phyloP scores from a whole-genome alignment of 2,888 invertebrate genomes.

The Tenthredo livida region DNA sequence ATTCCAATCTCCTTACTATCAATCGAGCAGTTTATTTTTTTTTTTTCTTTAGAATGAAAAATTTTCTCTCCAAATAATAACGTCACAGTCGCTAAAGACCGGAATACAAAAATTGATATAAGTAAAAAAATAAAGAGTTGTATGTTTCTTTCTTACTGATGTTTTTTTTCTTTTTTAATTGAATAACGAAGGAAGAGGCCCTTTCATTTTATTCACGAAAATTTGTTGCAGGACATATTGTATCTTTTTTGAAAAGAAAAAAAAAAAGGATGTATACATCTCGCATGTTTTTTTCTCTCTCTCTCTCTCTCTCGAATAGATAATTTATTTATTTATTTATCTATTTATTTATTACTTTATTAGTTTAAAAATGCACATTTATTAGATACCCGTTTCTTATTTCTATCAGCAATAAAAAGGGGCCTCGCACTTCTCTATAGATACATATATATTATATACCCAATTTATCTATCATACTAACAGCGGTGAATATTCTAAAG shows the following conservation, averaged over 20 bases:
- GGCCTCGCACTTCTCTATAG: slow-evolving; percentile 37
- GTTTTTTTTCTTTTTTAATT: background rate
- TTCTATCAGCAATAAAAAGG: slow-evolving; percentile 13
- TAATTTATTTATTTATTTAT: background rate
- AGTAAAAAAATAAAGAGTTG: background rate
- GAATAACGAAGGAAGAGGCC: slow-evolving; percentile 16
- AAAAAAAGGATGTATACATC: background rate
- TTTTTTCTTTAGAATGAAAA: background rate
- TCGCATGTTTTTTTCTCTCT: background rate
- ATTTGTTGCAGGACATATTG: background rate
- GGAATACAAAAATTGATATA: background rate
- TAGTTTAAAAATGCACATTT: background rate
- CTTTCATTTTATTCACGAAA: background rate
- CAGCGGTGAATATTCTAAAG: slow-evolving; percentile 44
- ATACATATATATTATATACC: background rate
- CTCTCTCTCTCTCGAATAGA: background rate
- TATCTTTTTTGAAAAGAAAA: background rate
- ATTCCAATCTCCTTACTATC: too few species aligned
- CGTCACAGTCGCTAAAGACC: background rate
- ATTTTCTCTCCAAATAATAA: background rate
- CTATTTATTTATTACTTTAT: background rate
- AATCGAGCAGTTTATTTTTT: too few species aligned
- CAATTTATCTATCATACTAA: slow-evolving; percentile 32
- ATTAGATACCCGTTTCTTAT: background rate
- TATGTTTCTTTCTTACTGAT: background rate